Conservation (phyloP, 2,888 invertebrate species). For the Neoitamus cyanurus region DNA sequence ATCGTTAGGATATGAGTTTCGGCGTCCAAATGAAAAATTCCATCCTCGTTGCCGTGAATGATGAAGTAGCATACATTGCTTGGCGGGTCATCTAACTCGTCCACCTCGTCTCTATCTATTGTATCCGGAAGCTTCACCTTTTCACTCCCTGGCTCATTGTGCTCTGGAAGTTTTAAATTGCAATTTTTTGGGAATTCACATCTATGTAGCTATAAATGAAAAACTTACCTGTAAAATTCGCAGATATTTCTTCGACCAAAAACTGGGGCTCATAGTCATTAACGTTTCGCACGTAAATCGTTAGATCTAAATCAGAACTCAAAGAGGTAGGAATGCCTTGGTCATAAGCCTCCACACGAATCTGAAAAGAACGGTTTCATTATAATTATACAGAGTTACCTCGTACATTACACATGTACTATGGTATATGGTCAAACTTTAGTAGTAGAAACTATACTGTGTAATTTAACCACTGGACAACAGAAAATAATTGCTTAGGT, state of each 20-base stretch:
- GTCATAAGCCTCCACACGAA: constrained; percentile 90
- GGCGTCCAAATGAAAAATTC: constrained; percentile 77
- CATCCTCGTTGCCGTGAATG: constrained; percentile 82
- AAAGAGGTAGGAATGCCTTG: constrained; percentile 87
- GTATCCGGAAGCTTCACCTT: constrained; percentile 80
- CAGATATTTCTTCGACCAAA: constrained; percentile 74
- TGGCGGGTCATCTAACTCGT: constrained; percentile 82
- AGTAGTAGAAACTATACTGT: too few relatives aligned
- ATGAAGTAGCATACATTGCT: constrained; percentile 93
- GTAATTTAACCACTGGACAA: too few relatives aligned
- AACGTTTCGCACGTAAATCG: constrained; percentile 87
- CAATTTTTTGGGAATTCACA: not conserved
- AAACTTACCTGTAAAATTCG: constrained; percentile 77
- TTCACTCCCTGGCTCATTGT: constrained; percentile 73
- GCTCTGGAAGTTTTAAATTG: constrained; percentile 64
- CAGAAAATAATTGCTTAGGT: too few relatives aligned
- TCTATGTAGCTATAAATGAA: not conserved
- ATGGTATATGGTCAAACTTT: too few relatives aligned
- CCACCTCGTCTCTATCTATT: constrained; percentile 86
- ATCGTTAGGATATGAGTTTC: constrained; percentile 72
- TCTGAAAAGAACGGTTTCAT: constrained; percentile 70
- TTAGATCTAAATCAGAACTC: constrained; percentile 87
- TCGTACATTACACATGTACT: too few relatives aligned
- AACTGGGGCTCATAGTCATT: constrained; percentile 92
- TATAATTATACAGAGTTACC: not conserved